A percentile compares a stretch with the other conserved stretches of the same genome.
Evolutionary conservation across 2,113 vertebrate species (phyloP).

Genomic region (Phrynosoma blainvillii): DNA sequence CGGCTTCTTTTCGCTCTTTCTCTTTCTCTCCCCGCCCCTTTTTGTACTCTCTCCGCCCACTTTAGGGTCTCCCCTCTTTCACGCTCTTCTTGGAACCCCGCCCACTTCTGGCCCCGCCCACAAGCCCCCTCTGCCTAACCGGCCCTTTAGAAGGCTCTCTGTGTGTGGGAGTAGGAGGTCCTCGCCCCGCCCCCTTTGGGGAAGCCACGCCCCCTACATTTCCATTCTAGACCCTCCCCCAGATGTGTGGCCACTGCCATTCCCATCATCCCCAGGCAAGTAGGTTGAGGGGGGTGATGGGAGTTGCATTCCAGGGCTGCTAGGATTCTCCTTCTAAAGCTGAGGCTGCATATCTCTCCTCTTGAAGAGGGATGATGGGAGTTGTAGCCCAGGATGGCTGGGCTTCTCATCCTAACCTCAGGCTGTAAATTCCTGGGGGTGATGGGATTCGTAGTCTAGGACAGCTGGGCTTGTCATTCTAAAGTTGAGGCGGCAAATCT

Average conservation of each 20-base stretch:
- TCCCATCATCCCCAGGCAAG: background rate
- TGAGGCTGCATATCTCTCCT: no score
- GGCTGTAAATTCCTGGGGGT: background rate
- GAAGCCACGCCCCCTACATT: background rate
- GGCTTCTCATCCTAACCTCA: no score
- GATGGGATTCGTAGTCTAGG: background rate
- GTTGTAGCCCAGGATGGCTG: background rate
- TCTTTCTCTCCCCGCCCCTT: background rate
- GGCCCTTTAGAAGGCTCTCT: background rate
- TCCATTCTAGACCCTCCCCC: no score
- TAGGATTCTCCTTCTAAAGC: no score
- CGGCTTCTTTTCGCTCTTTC: background rate
- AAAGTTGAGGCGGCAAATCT: no score
- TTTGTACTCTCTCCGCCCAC: background rate
- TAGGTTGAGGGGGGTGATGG: no score
- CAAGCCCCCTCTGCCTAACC: no score
- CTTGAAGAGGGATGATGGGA: background rate
- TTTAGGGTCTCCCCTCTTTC: no score
- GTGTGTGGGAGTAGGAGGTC: background rate
- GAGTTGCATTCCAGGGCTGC: no score
- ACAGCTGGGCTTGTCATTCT: no score
- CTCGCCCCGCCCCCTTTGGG: background rate
- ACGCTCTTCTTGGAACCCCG: no score
- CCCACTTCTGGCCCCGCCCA: no score
- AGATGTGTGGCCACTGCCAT: accelerated